Evolutionary conservation across 2,797 vertebrate species (phyloP).

Genomic region (Champsocephalus gunnari): DNA sequence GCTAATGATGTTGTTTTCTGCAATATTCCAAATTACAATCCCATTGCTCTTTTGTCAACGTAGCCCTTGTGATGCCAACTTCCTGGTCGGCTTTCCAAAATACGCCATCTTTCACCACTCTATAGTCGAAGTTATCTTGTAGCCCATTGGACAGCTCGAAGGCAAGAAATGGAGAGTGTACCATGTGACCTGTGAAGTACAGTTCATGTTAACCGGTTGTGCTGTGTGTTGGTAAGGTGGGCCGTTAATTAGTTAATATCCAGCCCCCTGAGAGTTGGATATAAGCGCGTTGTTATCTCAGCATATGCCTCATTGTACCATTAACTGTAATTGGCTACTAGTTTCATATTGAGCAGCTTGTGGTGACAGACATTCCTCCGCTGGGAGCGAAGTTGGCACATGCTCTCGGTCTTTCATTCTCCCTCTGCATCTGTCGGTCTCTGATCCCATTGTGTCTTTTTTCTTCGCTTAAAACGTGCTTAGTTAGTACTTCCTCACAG

Average conservation of each 20-base stretch:
- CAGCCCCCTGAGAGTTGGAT: slow-evolving; percentile 13
- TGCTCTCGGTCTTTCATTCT: slow-evolving; percentile 43
- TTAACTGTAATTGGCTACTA: slow-evolving; percentile 69
- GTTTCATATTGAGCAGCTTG: slow-evolving; percentile 58
- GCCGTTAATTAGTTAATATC: slow-evolving; percentile 19
- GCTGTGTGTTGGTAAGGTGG: not conserved
- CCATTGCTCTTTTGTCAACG: too few relatives aligned
- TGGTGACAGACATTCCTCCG: slow-evolving; percentile 60
- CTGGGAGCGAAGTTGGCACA: slow-evolving; percentile 47
- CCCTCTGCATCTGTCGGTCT: slow-evolving; percentile 46
- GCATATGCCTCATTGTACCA: slow-evolving; percentile 67
- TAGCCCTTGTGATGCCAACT: too few relatives aligned
- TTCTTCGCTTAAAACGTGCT: not conserved
- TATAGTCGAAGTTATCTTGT: slow-evolving; percentile 2
- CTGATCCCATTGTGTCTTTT: not conserved
- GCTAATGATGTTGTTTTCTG: too few relatives aligned
- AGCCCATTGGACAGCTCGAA: not conserved
- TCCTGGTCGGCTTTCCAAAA: too few relatives aligned
- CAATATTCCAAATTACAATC: too few relatives aligned
- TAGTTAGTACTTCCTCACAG: slow-evolving; percentile 21
- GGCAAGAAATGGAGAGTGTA: slow-evolving; percentile 9
- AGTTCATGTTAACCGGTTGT: slow-evolving; percentile 11
- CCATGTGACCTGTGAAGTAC: slow-evolving; percentile 1
- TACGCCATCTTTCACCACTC: too few relatives aligned
- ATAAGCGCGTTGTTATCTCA: slow-evolving; percentile 32